These are phyloP conservation scores for Jacana jacana DNA, from an alignment of 2,113 vertebrate genomes.

Conservation along the genomic window DNA sequence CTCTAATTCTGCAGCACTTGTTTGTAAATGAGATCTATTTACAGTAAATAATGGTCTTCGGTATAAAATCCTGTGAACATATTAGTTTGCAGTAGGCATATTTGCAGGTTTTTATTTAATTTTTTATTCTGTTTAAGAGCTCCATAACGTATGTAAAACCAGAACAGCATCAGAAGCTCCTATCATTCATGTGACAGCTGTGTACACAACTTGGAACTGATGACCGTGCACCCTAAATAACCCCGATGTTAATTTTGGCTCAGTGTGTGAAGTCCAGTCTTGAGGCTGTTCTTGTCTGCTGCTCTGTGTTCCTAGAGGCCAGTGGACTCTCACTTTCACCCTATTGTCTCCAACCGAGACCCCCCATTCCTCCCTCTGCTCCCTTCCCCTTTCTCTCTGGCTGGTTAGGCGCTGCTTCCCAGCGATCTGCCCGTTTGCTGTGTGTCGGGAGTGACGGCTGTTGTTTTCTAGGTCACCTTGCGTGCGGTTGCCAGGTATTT, in stretches of 20 bases:
- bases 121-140: neutral
- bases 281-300: neutral
- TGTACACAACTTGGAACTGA: neutral
- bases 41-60: neutral
- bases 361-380: neutral
- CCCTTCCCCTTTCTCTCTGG: neutral
- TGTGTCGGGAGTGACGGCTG: neutral
- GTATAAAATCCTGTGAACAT: neutral
- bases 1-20: neutral
- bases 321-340: neutral
- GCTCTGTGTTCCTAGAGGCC: neutral
- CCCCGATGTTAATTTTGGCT: neutral
- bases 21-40: neutral
- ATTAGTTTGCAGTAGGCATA: neutral
- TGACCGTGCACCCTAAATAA: neutral
- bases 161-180: neutral
- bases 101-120: neutral
- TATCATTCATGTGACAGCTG: neutral
- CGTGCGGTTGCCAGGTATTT: neutral
- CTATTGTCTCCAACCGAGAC: neutral
- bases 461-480: neutral
- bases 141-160: neutral
- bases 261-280: neutral
- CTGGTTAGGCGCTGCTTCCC: neutral
- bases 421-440: accelerated